A percentile compares a stretch with the other conserved stretches of the same genome.
These are phyloP conservation scores for Dolomedes plantarius DNA, from an alignment of 2,888 invertebrate genomes.

Conservation along the genomic window DNA sequence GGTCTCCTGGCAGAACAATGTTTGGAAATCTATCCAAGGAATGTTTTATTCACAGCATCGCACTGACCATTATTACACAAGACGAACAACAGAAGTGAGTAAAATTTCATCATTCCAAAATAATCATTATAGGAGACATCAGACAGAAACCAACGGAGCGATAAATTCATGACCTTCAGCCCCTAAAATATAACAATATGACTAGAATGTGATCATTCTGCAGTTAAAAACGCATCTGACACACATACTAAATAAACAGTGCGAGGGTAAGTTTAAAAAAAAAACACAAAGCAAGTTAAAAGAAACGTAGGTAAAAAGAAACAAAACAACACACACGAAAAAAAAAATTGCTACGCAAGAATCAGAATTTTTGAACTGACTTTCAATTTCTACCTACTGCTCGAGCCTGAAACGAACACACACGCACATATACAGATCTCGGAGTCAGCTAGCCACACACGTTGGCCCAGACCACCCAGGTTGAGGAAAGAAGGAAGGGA, in stretches of 20 bases:
- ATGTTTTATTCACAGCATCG: too few species aligned
- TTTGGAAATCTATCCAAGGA: too few species aligned
- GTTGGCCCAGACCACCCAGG: constrained; percentile 42
- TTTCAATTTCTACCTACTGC: constrained; percentile 17
- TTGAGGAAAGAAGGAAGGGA: constrained; percentile 6
- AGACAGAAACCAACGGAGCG: too few species aligned
- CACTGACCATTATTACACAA: too few species aligned
- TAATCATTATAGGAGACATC: too few species aligned
- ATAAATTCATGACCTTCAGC: too few species aligned
- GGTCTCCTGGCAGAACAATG: too few species aligned
- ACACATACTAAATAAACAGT: constrained; percentile 21
- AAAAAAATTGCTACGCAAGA: constrained; percentile 41
- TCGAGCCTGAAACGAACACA: background rate
- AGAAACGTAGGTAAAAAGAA: background rate
- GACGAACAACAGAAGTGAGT: too few species aligned
- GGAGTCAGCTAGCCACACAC: constrained; percentile 51
- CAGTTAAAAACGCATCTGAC: constrained; percentile 20
- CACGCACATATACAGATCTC: constrained; percentile 21
- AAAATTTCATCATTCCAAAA: too few species aligned
- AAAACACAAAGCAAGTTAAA: constrained; percentile 17
- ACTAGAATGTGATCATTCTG: constrained; percentile 31
- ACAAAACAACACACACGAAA: background rate
- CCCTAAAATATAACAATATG: too few species aligned
- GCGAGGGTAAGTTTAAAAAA: background rate
- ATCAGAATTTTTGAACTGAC: constrained; percentile 41